Evolutionary conservation across 2,888 invertebrate genomes (phyloP).

Genomic region (Pecten maximus): DNA sequence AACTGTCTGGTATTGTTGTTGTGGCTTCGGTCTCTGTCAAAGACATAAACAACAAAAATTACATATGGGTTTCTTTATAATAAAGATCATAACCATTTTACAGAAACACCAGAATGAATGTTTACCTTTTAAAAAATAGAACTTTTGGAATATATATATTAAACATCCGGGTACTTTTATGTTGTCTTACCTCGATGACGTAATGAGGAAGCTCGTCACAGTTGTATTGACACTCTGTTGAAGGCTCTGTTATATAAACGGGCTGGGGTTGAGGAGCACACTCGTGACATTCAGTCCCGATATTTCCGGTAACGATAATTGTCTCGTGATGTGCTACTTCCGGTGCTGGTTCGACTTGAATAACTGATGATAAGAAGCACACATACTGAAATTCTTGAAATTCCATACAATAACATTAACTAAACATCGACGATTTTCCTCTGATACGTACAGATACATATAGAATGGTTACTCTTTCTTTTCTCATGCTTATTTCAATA

Average conservation of each 20-base stretch:
- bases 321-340: slow-evolving; percentile 18
- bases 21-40: slow-evolving; percentile 33
- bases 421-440: too few relatives aligned
- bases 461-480: too few relatives aligned
- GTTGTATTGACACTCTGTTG: background rate
- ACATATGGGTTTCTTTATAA: too few relatives aligned
- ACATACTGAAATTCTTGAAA: too few relatives aligned
- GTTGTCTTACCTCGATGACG: background rate
- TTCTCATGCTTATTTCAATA: too few relatives aligned
- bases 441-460: too few relatives aligned
- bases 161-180: background rate
- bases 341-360: background rate
- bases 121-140: too few relatives aligned
- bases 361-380: too few relatives aligned
- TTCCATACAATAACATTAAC: too few relatives aligned
- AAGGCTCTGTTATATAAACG: slow-evolving; percentile 23
- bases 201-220: background rate
- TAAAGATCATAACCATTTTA: too few relatives aligned
- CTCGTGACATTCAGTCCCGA: slow-evolving; percentile 38
- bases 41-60: background rate
- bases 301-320: background rate
- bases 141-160: too few relatives aligned
- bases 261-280: slow-evolving; percentile 43
- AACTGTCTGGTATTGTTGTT: background rate
- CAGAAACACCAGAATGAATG: too few relatives aligned